Evolutionary conservation across 1,140 invertebrate genomes (phyloP).

Genomic region (Diuraphis noxia): DNA sequence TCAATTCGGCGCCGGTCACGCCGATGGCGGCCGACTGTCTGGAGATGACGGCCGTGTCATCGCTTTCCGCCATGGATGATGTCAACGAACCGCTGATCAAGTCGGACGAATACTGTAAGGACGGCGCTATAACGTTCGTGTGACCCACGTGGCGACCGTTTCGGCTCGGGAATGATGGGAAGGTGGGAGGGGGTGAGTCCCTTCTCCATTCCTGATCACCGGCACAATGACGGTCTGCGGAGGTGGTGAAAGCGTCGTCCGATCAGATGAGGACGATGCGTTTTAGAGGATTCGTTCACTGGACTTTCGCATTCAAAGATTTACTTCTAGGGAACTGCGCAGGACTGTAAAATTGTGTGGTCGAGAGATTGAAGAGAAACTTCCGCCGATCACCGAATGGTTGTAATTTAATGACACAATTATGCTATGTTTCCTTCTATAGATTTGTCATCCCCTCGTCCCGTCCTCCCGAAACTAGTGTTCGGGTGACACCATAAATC

Average conservation of each 20-base stretch:
- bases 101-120: background rate
- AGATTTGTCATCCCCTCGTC: background rate
- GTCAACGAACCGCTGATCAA: conserved; percentile 35
- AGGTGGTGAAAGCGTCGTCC: background rate
- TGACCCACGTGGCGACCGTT: background rate
- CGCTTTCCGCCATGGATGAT: background rate
- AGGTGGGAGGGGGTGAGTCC: no score
- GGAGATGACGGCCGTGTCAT: conserved; percentile 16
- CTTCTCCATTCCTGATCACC: background rate
- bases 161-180: no score
- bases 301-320: background rate
- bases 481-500: background rate
- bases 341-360: background rate
- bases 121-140: conserved; percentile 35
- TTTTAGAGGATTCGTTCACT: no score
- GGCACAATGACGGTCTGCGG: background rate
- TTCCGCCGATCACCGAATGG: background rate
- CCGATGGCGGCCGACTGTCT: conserved; percentile 38
- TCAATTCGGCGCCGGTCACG: conserved; percentile 41
- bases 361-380: background rate
- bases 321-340: background rate
- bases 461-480: no score
- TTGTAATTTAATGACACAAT: background rate
- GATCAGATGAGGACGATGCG: background rate
- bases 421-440: background rate